Evolutionary conservation across 2,797 vertebrate species (phyloP).

Genomic region (Pterois miles): DNA sequence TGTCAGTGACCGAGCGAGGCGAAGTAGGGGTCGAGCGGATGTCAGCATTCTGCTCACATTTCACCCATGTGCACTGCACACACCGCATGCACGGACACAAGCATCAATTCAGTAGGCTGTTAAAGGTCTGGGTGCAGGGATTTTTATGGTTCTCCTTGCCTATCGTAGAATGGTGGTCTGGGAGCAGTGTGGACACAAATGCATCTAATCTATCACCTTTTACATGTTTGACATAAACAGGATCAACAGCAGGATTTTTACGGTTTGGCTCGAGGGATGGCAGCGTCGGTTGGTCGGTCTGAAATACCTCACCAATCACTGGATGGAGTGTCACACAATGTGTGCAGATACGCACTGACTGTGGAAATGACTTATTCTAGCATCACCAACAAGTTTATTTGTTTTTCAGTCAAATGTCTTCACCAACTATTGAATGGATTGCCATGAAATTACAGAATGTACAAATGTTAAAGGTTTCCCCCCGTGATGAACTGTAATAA

Average conservation of each 20-base stretch:
- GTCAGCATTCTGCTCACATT: constrained; percentile 43
- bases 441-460: background rate
- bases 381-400: background rate
- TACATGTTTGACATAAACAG: background rate
- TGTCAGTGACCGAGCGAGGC: constrained; percentile 27
- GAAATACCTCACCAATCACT: background rate
- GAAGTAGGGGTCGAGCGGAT: background rate
- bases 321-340: background rate
- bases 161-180: background rate
- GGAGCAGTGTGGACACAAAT: background rate
- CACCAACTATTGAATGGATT: background rate
- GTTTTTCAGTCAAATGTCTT: background rate
- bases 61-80: background rate
- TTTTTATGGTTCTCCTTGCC: constrained; percentile 5
- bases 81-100: background rate
- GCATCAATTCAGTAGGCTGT: background rate
- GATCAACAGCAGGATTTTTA: background rate
- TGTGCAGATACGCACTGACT: background rate
- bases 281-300: background rate
- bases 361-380: background rate
- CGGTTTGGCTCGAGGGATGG: background rate
- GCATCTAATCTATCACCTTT: background rate
- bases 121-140: background rate
- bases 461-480: background rate
- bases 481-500: background rate